These are phyloP conservation scores for Gymnodraco acuticeps DNA, from an alignment of 2,797 vertebrate species.

Conservation along the genomic window DNA sequence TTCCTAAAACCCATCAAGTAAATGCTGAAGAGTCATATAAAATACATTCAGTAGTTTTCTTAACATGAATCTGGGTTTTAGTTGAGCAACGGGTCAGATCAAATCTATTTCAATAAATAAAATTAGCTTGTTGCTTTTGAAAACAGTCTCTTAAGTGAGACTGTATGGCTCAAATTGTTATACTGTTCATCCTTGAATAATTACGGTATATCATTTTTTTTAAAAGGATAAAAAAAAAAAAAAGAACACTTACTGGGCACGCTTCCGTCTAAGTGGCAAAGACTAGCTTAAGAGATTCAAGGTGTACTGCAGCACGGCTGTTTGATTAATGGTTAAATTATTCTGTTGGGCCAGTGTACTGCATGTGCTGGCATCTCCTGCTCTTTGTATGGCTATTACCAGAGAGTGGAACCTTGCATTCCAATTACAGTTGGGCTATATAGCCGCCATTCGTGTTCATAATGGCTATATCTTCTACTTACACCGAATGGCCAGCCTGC, in stretches of 20 bases:
- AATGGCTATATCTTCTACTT: slow-evolving; percentile 66
- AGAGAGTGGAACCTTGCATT: slow-evolving; percentile 71
- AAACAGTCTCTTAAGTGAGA: slow-evolving; percentile 34
- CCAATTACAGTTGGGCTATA: slow-evolving; percentile 70
- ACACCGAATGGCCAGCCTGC: slow-evolving; percentile 33
- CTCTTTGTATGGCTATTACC: slow-evolving; percentile 72
- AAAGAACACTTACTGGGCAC: slow-evolving; percentile 53
- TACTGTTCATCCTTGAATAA: slow-evolving; percentile 30
- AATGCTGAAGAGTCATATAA: slow-evolving; percentile 2
- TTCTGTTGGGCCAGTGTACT: slow-evolving; percentile 58
- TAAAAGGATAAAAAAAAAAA: slow-evolving; percentile 37
- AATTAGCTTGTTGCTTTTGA: slow-evolving; percentile 40
- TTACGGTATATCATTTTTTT: slow-evolving; percentile 41
- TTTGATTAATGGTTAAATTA: slow-evolving; percentile 79
- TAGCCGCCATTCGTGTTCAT: slow-evolving; percentile 72
- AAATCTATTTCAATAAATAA: slow-evolving; percentile 29
- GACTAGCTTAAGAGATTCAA: slow-evolving; percentile 66
- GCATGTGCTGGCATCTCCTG: slow-evolving; percentile 56
- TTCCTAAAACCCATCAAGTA: slow-evolving; percentile 8
- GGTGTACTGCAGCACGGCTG: slow-evolving; percentile 62
- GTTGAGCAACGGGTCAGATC: slow-evolving; percentile 21
- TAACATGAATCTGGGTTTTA: background rate
- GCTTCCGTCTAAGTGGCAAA: slow-evolving; percentile 60
- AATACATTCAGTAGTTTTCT: slow-evolving; percentile 12
- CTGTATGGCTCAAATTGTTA: slow-evolving; percentile 20